Percentiles rank a stretch among this genome's conserved stretches.
These are phyloP conservation scores for Leptothorax acervorum DNA, from an alignment of 2,888 invertebrate species.

Conservation along the genomic window DNA sequence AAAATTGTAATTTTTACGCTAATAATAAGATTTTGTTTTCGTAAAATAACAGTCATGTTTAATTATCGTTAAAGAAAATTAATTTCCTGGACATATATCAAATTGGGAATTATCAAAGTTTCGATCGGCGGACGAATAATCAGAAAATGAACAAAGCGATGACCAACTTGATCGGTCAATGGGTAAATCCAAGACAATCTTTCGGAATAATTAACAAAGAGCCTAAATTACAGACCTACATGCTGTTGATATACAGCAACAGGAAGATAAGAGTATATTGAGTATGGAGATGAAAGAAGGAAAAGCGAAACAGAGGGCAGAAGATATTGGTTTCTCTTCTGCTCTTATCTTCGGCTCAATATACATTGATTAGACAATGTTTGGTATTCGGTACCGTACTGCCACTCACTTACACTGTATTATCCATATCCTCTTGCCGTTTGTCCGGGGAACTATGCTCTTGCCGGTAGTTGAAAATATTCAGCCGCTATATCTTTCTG, in stretches of 20 bases:
- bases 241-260: conserved; percentile 62
- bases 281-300: conserved; percentile 31
- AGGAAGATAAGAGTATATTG: conserved; percentile 13
- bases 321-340: no score
- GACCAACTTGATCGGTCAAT: conserved; percentile 12
- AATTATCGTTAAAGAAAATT: conserved; percentile 2
- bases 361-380: no score
- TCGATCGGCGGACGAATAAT: background rate
- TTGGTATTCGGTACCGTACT: no score
- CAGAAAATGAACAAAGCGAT: background rate
- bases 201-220: conserved; percentile 82
- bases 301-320: conserved; percentile 44
- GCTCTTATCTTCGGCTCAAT: no score
- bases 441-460: no score
- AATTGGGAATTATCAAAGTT: background rate
- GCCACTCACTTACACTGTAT: no score
- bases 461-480: no score
- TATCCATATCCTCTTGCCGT: no score
- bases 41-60: background rate
- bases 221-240: conserved; percentile 78
- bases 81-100: background rate
- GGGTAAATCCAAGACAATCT: conserved; percentile 76
- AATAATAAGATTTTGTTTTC: background rate
- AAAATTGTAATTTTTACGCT: background rate
- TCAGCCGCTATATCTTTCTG: no score